A percentile compares a stretch with the other conserved stretches of the same genome.
Evolutionary conservation across 2,888 invertebrate genomes (phyloP).

Genomic region (Aspidiotus rigidus): DNA sequence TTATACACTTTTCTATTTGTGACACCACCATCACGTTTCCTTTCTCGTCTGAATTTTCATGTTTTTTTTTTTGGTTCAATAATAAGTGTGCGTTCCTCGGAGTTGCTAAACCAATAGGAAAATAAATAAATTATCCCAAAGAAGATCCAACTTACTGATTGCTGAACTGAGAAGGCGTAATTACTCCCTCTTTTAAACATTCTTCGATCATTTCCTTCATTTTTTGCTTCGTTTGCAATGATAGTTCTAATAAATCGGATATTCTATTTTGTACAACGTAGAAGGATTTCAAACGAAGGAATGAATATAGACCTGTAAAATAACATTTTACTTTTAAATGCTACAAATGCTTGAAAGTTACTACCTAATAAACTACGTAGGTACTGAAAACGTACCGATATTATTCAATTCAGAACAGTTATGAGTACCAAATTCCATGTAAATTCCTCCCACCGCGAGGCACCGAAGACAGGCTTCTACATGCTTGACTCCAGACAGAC

Average conservation of each 20-base stretch:
- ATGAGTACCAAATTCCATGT: conserved; percentile 13
- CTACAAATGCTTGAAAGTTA: neutral
- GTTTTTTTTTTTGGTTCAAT: no score
- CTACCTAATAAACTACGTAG: neutral
- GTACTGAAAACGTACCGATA: neutral
- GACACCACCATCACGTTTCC: no score
- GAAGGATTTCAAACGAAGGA: conserved; percentile 10
- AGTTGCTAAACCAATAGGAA: no score
- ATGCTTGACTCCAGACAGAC: conserved; percentile 18
- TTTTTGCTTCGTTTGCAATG: no score
- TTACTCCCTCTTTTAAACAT: no score
- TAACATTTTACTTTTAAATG: neutral
- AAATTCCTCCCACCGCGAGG: neutral
- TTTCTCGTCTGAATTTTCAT: no score
- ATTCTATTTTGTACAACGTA: conserved; percentile 10
- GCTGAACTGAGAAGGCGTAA: no score
- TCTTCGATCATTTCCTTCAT: no score
- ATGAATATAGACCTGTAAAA: conserved; percentile 16
- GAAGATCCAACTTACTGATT: no score
- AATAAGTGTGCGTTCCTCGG: no score
- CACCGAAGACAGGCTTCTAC: conserved; percentile 13
- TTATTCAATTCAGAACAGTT: conserved; percentile 16
- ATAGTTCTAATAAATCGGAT: neutral
- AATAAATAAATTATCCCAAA: no score
- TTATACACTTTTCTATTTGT: no score